Base-by-base conservation (phyloP, 2,888 invertebrate species). In the Trachelus stipa region DNA sequence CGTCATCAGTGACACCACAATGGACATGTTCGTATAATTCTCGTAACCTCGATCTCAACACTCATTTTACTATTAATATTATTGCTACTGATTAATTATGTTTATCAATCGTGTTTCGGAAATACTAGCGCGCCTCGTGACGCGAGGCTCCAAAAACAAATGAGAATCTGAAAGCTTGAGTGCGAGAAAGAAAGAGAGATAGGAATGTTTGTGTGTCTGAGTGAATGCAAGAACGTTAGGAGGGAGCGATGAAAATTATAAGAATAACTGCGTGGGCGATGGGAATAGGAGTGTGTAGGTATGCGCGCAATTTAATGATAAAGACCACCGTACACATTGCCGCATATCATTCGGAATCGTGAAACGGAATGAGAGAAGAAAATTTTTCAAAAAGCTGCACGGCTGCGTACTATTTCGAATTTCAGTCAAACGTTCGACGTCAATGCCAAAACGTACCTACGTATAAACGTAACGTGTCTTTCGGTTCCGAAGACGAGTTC, bases 401-500 rank as follows among this genome's bases (percentile, higher is more conserved):
- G 71, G 78, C 83, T 81, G 84, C 81, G 83, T 82, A 80, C 81
- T 81, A 83, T 83, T 85, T 85, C 77, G 77, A 81, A 80, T 85
- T 83, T 79, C 73, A 75, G 74, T 23, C 56, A 69, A 79, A 73
- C 74, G 15, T 73, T 76, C 56, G 77, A 68, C 74, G n/a, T 34
- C 34, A 33, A 34, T 23, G 31, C 12, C 1, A 34, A 71, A 33
- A 71, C 71, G 71, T 31, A 34, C 1, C 12, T 69, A 23, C 33
- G 12, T 71, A 34, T 12, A 71, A 15, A 23, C 71, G 31, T 33
- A 34, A 71, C 12, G 88, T 89, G 88, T 89, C 87, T 89, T 90
- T 90, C 89, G 88, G 89, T 90, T 90, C 88, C 89, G 89, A 89
- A 75, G 68, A 86, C 88, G 85, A 90, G 90, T 90, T 89, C 89